phyloP scores from a whole-genome alignment of 2,888 invertebrate genomes.

The Philopedon plagiatum region DNA sequence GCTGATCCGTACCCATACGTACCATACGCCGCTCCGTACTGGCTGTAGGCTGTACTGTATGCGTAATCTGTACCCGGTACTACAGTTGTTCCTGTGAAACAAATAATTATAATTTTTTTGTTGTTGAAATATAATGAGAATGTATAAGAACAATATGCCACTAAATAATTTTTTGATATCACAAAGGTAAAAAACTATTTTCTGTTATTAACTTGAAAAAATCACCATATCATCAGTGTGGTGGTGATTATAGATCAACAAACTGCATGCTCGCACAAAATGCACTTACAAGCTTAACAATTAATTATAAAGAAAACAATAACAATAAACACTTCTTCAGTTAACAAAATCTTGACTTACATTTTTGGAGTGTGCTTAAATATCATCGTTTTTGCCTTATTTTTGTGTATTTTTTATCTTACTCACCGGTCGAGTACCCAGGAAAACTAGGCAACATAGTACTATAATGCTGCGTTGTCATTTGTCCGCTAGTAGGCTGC shows the following conservation, averaged over 20 bases:
- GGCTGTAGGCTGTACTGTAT: constrained; percentile 81
- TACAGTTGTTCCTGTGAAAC: constrained; percentile 57
- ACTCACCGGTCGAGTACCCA: constrained; percentile 77
- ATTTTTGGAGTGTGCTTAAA: too few species aligned
- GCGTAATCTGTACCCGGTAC: constrained; percentile 78
- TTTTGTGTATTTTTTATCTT: too few species aligned
- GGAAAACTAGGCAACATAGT: constrained; percentile 78
- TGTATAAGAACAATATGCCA: too few species aligned
- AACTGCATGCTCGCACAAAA: not conserved
- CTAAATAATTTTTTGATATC: too few species aligned
- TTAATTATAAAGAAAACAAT: too few species aligned
- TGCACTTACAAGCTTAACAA: not conserved
- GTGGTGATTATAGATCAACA: not conserved
- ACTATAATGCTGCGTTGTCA: constrained; percentile 71
- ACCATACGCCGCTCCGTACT: constrained; percentile 81
- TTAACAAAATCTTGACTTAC: too few species aligned
- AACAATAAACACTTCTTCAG: too few species aligned
- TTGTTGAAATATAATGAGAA: not conserved
- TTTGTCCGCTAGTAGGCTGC: constrained; percentile 71
- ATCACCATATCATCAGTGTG: not conserved
- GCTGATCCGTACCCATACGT: constrained; percentile 77
- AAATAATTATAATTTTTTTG: constrained; percentile 13
- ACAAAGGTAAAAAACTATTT: too few species aligned
- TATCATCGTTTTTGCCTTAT: too few species aligned
- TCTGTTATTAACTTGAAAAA: too few species aligned